These are phyloP conservation scores for Mechanitis mazaeus DNA, from an alignment of 2,888 invertebrate genomes.

Conservation along the genomic window DNA sequence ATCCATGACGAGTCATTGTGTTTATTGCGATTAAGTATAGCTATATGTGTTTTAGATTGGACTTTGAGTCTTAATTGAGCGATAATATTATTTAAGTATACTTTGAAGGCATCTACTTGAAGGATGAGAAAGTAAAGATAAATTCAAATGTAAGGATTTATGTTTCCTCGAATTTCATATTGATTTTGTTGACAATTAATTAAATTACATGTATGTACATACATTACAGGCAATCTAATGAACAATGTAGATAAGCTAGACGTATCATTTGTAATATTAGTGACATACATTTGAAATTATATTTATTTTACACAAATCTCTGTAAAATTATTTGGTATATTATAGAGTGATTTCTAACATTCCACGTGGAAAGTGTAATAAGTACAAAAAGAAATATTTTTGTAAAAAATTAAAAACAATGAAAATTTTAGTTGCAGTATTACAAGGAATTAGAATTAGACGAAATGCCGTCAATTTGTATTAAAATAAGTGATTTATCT, in stretches of 20 bases:
- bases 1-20: slow-evolving; percentile 70
- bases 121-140: background rate
- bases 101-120: slow-evolving; percentile 20
- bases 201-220: slow-evolving; percentile 35
- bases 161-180: background rate
- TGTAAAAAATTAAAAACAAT: slow-evolving; percentile 49
- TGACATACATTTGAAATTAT: slow-evolving; percentile 52
- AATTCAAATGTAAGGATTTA: background rate
- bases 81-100: slow-evolving; percentile 21
- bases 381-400: slow-evolving; percentile 73
- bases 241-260: slow-evolving; percentile 56
- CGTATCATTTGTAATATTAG: slow-evolving; percentile 44
- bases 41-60: slow-evolving; percentile 20
- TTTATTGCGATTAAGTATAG: slow-evolving; percentile 30
- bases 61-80: slow-evolving; percentile 22
- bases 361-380: slow-evolving; percentile 69
- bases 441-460: slow-evolving; percentile 62
- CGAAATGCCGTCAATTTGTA: slow-evolving; percentile 51
- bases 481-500: slow-evolving; percentile 42
- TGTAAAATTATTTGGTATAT: slow-evolving; percentile 47
- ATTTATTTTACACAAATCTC: slow-evolving; percentile 62
- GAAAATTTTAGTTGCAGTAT: slow-evolving; percentile 54
- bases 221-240: slow-evolving; percentile 56
- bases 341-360: slow-evolving; percentile 71
- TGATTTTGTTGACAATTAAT: slow-evolving; percentile 10